Evolutionary conservation across 1,140 invertebrate species (phyloP), one percentile per base, ranked within the genome.

Genomic region (Ctenoplectra terminalis): DNA sequence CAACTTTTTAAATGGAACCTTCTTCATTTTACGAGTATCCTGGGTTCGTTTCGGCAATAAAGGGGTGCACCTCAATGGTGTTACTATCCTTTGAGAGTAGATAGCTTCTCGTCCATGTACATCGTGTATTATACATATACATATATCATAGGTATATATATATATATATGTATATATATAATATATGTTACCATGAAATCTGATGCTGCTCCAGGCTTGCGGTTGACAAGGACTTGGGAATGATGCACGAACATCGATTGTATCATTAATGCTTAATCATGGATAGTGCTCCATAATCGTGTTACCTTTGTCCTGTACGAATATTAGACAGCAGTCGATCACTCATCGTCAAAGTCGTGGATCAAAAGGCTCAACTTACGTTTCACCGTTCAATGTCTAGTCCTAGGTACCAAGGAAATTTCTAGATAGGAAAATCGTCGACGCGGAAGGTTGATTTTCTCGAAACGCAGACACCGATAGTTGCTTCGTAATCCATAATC

Each of bases 181-280:
- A 60, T 72, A 72, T 60, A 29, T 83, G 60, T 83, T 83, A 75
- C 58, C 79, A 40, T 63, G 75, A 86, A 83, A 87, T 86, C 84
- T 70, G 70, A 79, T 80, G 61, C 70, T 70, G 50, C 58, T 17
- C 73, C 11, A 43, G 56, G 69, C 70, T 69, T 86, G 85, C 66
- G 85, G 81, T 83, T 86, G 75, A 86, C 84, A 87, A 61, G 81
- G 82, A 87, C 81, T 83, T 72, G 81, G 75, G 46, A 80, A 83
- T 86, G 85, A 76, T 48, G 64, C 63, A 31, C 31, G 58, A n/a
- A 74, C 85, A 67, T 83, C 82, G 77, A 87, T 83, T 85, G 76
- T 79, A 80, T 86, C 81, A 61, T 86, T 87, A 87, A 83, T 86
- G 75, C 71, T 87, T 86, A 87, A 87, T 86, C 82, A 86, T 15